A percentile compares a stretch with the other conserved stretches of the same genome.
Conservation (phyloP, 2,797 vertebrate species). For the Pangasius sanitwongsei region DNA sequence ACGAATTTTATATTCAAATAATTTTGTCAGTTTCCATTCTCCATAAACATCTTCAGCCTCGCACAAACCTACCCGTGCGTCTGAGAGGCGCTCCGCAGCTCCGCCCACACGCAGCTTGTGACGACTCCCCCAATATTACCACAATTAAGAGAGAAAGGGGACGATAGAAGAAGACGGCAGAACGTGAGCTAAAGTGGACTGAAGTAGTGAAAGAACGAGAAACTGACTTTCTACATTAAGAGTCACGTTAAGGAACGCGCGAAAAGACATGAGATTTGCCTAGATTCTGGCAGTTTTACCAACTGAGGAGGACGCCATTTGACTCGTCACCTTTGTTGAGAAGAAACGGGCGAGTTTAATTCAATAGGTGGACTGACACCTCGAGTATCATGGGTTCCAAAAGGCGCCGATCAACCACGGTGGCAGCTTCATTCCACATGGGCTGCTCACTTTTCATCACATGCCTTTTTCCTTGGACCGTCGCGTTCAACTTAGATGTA, state of each 20-base stretch:
- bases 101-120: constrained; percentile 71
- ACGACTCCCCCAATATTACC: constrained; percentile 58
- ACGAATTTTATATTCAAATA: neutral
- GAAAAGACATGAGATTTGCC: constrained; percentile 63
- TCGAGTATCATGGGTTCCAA: constrained; percentile 66
- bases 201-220: neutral
- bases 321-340: constrained; percentile 19
- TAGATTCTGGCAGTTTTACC: constrained; percentile 45
- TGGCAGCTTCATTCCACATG: constrained; percentile 50
- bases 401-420: constrained; percentile 63
- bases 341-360: constrained; percentile 39
- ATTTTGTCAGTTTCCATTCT: neutral
- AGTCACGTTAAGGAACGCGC: neutral
- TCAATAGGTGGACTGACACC: constrained; percentile 56
- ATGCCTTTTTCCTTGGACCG: constrained; percentile 63
- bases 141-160: constrained; percentile 68
- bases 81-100: constrained; percentile 64
- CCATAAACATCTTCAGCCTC: neutral
- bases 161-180: constrained; percentile 18
- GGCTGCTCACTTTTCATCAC: constrained; percentile 58
- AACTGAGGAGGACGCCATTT: constrained; percentile 34
- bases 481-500: constrained; percentile 86
- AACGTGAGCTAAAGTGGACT: neutral
- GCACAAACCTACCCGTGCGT: neutral
- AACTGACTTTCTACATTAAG: neutral